These are phyloP conservation scores for Mionectes macconnelli DNA, from an alignment of 2,113 vertebrate genomes.

Conservation along the genomic window DNA sequence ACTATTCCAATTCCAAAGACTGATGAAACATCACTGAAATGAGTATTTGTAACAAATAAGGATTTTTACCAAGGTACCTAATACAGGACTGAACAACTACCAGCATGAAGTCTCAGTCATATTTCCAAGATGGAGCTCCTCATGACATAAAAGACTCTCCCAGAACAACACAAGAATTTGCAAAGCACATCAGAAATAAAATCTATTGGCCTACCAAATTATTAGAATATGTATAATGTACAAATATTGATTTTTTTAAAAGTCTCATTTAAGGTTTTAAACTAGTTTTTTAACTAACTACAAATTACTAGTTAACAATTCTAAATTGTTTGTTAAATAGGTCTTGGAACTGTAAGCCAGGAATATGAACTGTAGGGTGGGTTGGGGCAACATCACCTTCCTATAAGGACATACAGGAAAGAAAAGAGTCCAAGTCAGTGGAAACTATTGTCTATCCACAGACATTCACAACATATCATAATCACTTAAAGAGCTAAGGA, in stretches of 20 bases:
- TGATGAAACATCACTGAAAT: not conserved
- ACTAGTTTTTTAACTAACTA: conserved; percentile 6
- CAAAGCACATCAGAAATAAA: not conserved
- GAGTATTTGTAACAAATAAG: not conserved
- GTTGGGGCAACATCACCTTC: not conserved
- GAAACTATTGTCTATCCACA: not conserved
- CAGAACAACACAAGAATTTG: not conserved
- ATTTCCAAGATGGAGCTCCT: not conserved
- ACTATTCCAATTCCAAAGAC: not conserved
- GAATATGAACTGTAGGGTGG: not conserved
- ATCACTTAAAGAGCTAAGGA: not conserved
- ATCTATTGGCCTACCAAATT: not conserved
- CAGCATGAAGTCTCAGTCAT: not conserved
- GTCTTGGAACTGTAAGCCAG: not conserved
- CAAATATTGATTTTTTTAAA: not conserved
- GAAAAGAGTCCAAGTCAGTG: not conserved
- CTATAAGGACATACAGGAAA: not conserved
- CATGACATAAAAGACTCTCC: not conserved
- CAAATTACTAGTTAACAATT: not conserved
- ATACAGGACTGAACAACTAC: not conserved
- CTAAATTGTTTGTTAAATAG: conserved; percentile 6
- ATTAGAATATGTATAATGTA: not conserved
- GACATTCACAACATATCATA: not conserved
- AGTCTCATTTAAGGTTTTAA: not conserved
- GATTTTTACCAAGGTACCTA: not conserved